Evolutionary conservation across 2,113 vertebrate genomes (phyloP), one percentile per base, ranked within the genome.

Genomic region (Pterocles burchelli): DNA sequence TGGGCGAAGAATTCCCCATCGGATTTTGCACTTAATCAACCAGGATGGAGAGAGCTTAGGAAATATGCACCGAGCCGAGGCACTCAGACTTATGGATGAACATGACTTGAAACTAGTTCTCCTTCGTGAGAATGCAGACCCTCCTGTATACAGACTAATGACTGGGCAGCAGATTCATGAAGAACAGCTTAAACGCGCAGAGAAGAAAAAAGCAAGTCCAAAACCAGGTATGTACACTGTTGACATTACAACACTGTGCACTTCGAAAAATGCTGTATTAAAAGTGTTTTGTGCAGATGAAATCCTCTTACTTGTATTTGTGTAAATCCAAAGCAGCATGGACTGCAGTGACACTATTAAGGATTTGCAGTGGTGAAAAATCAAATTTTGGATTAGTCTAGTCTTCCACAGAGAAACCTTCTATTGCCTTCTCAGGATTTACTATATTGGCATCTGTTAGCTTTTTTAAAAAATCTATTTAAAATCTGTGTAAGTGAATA

Each of bases 141-240:
- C 99, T 13, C 99, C 99, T 0, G 88, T 98, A 3, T 99, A 99
- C 96, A 98, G 88, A 91, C 97, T 99, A 65, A 98, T 99, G 98
- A 99, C 97, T 0, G 99, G 99, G 31, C 95, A 98, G 51, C 99
- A 99, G 97, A 98, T 99, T 68, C 97, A 99, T 0, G 97, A 99
- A 71, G 98, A 99, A 41, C 98, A 99, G 84, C 90, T 99, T 29
- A 98, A 85, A 58, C 97, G 96, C 7, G 88, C 98, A 33, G 98
- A 99, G 81, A 97, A 97, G 79, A 95, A 98, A 82, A 99, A 99
- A 96, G 76, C 91, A 10, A 89, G 20, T 17, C 33, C 93, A 6
- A 98, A 98, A 90, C 9, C 96, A 59, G 98, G 99, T 99, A 93
- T 7, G 97, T 96, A 9, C 34, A 1, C 15, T 58, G 28, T 49